Percentiles rank a stretch among this genome's conserved stretches.
Conservation (phyloP, 2,888 invertebrate genomes). For the Smittia sp. region DNA sequence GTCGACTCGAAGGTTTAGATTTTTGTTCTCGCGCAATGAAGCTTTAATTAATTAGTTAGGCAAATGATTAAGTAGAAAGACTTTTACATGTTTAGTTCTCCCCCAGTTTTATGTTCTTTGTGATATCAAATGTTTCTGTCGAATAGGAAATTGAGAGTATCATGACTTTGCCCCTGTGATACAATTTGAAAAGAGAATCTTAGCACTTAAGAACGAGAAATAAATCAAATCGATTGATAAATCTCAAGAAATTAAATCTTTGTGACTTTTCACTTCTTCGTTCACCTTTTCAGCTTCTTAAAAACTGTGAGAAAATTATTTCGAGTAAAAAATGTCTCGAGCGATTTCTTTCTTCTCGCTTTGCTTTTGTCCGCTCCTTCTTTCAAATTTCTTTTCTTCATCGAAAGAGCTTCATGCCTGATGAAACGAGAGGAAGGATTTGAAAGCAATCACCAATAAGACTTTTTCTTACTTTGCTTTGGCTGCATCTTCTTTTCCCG, state of each 20-base stretch:
- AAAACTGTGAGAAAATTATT: slow-evolving; percentile 14
- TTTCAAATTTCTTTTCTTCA: slow-evolving; percentile 1
- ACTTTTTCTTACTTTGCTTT: neutral
- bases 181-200: slow-evolving; percentile 13
- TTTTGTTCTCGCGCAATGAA: slow-evolving; percentile 29
- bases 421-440: slow-evolving; percentile 16
- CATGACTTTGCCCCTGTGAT: slow-evolving; percentile 19
- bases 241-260: slow-evolving; percentile 35
- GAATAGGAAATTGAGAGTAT: neutral
- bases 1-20: slow-evolving; percentile 9
- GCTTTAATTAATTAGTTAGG: slow-evolving; percentile 35
- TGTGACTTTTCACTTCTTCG: slow-evolving; percentile 3
- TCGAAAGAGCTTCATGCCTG: neutral
- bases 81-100: slow-evolving; percentile 23
- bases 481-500: neutral
- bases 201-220: slow-evolving; percentile 25
- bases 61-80: neutral
- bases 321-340: neutral
- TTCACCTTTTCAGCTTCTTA: slow-evolving; percentile 20
- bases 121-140: slow-evolving; percentile 24
- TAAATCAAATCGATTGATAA: slow-evolving; percentile 36
- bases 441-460: neutral
- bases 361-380: slow-evolving; percentile 8
- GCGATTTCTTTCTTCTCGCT: neutral
- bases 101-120: slow-evolving; percentile 16